These are phyloP conservation scores for Epizoanthus stellaris DNA, from an alignment of 92 coral and sea anemone species.

Conservation along the genomic window DNA sequence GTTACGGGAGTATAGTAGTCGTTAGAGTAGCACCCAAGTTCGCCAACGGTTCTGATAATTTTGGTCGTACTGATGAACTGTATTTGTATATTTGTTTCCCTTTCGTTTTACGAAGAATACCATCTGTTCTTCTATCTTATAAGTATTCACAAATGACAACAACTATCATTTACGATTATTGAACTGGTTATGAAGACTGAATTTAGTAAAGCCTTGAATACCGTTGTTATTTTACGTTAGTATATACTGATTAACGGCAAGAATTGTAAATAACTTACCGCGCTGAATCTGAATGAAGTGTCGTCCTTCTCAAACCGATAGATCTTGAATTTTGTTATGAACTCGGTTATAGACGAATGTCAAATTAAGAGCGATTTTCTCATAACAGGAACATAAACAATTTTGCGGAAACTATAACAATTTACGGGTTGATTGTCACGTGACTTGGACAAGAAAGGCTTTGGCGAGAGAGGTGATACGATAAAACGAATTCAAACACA, in stretches of 20 bases:
- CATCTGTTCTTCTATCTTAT: no score
- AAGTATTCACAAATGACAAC: no score
- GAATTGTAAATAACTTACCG: background rate
- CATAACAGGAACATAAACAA: slow-evolving; percentile 41
- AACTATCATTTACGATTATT: no score
- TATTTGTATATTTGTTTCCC: no score
- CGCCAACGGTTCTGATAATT: background rate
- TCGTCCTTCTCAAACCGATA: background rate
- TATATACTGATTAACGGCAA: no score
- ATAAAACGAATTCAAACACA: background rate
- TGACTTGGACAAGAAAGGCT: background rate
- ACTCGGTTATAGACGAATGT: background rate
- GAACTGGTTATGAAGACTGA: no score
- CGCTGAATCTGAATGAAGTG: background rate
- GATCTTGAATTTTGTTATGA: background rate
- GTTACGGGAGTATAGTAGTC: no score
- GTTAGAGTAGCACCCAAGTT: no score
- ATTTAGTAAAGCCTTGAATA: no score
- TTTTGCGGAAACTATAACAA: background rate
- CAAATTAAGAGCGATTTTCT: slow-evolving; percentile 27
- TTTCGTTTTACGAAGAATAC: no score
- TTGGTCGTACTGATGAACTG: no score
- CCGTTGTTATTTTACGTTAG: no score
- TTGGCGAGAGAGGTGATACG: background rate
- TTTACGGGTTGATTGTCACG: background rate